A percentile compares a stretch with the other conserved stretches of the same genome.
phyloP scores from a whole-genome alignment of 1,140 invertebrate genomes.

The Philotrypesis tridentata region DNA sequence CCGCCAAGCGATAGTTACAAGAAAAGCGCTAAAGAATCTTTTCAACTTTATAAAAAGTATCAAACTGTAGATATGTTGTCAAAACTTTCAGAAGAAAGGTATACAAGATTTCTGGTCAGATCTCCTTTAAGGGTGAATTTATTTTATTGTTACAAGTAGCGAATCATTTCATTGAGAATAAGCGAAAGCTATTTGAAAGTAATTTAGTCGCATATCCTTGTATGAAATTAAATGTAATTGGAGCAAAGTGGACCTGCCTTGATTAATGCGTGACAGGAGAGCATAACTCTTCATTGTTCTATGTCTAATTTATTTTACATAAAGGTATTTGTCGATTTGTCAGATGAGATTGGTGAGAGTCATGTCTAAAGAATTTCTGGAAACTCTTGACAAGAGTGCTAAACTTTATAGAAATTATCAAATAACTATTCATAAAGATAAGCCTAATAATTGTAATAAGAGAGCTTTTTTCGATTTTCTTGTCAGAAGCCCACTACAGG shows the following conservation, averaged over 20 bases:
- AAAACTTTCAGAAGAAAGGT: constrained; percentile 82
- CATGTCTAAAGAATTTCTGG: constrained; percentile 77
- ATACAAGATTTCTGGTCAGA: constrained; percentile 86
- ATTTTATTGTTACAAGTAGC: constrained; percentile 7
- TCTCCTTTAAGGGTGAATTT: constrained; percentile 85
- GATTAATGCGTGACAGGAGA: not conserved
- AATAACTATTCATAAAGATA: constrained; percentile 88
- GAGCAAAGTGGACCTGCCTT: constrained; percentile 61
- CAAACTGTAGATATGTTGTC: constrained; percentile 84
- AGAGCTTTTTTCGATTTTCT: constrained; percentile 89
- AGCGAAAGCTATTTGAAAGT: not conserved
- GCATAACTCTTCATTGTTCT: constrained; percentile 23
- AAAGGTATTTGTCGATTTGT: constrained; percentile 45
- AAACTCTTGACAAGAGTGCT: constrained; percentile 78
- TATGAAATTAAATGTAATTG: constrained; percentile 50
- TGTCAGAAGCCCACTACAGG: constrained; percentile 88
- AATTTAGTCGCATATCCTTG: not conserved
- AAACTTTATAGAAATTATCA: constrained; percentile 93
- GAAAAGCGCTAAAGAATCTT: constrained; percentile 55
- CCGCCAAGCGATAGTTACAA: constrained; percentile 55
- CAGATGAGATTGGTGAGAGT: constrained; percentile 68
- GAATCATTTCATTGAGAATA: too few species aligned
- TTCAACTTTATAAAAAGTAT: constrained; percentile 87
- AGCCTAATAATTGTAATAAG: constrained; percentile 81
- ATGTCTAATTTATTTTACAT: constrained; percentile 25